phyloP scores from a whole-genome alignment of 2,888 invertebrate species.

The Oscheius sp. region DNA sequence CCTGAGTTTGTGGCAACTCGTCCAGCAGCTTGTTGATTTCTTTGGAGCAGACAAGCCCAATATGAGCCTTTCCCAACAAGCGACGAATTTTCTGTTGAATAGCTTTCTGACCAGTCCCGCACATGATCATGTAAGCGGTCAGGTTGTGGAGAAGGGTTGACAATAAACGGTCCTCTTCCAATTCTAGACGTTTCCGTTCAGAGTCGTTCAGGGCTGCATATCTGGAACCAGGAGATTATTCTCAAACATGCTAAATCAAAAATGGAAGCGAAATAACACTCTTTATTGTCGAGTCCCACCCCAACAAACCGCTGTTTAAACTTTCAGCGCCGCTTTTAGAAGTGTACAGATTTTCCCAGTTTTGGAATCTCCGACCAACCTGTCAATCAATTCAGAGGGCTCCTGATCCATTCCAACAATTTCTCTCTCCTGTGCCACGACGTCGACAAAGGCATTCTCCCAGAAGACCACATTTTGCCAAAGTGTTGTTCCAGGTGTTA shows the following conservation, averaged over 20 bases:
- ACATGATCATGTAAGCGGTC: constrained; percentile 88
- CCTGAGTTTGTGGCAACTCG: constrained; percentile 86
- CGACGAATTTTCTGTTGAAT: constrained; percentile 83
- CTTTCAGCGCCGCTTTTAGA: not conserved
- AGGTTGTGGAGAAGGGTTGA: constrained; percentile 96
- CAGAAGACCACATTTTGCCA: constrained; percentile 99
- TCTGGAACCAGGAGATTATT: constrained; percentile 40
- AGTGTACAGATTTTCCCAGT: not conserved
- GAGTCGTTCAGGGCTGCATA: constrained; percentile 70
- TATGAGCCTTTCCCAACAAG: constrained; percentile 95
- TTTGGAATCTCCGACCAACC: constrained; percentile 38
- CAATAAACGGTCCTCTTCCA: constrained; percentile 94
- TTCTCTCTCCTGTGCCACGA: constrained; percentile 95
- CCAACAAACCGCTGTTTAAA: not conserved
- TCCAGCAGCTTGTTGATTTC: constrained; percentile 96
- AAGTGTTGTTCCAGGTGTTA: constrained; percentile 74
- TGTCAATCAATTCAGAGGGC: constrained; percentile 72
- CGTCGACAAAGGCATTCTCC: constrained; percentile 98
- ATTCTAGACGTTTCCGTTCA: constrained; percentile 87
- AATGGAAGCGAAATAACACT: too few species aligned
- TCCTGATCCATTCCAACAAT: constrained; percentile 98
- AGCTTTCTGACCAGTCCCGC: constrained; percentile 65
- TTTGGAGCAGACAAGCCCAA: constrained; percentile 95
- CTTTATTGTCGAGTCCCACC: too few species aligned
- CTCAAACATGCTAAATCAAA: not conserved